Evolutionary conservation across 2,888 invertebrate species (phyloP).

Genomic region (Steromphala cineraria): DNA sequence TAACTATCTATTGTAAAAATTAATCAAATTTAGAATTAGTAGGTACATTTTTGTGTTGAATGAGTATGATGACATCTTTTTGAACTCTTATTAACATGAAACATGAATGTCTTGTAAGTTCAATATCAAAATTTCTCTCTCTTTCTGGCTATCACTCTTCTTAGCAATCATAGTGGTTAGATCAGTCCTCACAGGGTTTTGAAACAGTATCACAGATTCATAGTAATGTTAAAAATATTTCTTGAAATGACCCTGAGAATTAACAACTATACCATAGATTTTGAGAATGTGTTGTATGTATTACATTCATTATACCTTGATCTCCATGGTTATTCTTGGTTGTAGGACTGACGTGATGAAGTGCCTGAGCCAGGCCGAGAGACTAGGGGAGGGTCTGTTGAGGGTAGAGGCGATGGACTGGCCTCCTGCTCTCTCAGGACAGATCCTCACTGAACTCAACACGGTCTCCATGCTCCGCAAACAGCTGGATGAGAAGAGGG

Average conservation of each 20-base stretch:
- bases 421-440: conserved; percentile 65
- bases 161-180: too few relatives aligned
- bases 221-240: background rate
- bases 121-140: too few relatives aligned
- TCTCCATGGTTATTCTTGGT: background rate
- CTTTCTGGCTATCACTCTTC: too few relatives aligned
- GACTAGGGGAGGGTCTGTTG: conserved; percentile 61
- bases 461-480: conserved; percentile 52
- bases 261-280: background rate
- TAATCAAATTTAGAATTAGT: too few relatives aligned
- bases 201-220: too few relatives aligned
- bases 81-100: too few relatives aligned
- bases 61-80: too few relatives aligned
- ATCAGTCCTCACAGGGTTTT: too few relatives aligned
- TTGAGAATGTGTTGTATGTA: background rate
- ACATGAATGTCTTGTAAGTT: too few relatives aligned
- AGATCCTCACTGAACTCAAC: conserved; percentile 50
- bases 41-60: too few relatives aligned
- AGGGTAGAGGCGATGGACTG: conserved; percentile 68
- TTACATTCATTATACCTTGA: background rate
- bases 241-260: background rate
- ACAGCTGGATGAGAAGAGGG: conserved; percentile 60
- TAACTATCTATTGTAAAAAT: too few relatives aligned
- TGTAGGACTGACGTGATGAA: conserved; percentile 57
- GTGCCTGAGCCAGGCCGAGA: conserved; percentile 53